Evolutionary conservation across 64 coral and sea anemone genomes (phyloP).

Genomic region (Cladopsammia gracilis): DNA sequence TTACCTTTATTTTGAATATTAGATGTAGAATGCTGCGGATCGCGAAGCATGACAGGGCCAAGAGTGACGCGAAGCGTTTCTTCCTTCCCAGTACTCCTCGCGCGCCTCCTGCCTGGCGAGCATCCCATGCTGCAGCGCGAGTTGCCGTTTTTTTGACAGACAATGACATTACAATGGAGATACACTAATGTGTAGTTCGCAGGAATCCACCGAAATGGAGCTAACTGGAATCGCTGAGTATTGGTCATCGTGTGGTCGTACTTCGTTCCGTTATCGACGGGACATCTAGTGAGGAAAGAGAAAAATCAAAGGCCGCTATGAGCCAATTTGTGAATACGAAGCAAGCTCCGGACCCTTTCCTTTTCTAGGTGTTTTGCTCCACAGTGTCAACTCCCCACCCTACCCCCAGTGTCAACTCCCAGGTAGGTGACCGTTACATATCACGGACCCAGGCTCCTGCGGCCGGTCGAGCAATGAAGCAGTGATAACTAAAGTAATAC

Average conservation of each 20-base stretch:
- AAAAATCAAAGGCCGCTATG: neutral
- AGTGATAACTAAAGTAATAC: too few species aligned
- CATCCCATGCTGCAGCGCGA: slow-evolving; percentile 83
- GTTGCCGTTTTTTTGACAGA: slow-evolving; percentile 73
- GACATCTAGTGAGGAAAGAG: slow-evolving; percentile 44
- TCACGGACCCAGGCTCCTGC: too few species aligned
- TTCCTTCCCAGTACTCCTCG: slow-evolving; percentile 29
- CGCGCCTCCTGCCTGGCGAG: neutral
- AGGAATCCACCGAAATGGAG: slow-evolving; percentile 79
- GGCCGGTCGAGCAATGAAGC: too few species aligned
- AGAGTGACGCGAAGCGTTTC: slow-evolving; percentile 64
- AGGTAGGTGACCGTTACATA: too few species aligned
- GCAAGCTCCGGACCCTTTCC: too few species aligned
- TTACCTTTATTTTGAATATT: too few species aligned
- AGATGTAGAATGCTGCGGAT: too few species aligned
- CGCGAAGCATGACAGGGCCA: slow-evolving; percentile 56
- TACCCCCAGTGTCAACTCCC: too few species aligned
- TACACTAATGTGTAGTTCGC: slow-evolving; percentile 55
- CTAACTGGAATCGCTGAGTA: slow-evolving; percentile 74
- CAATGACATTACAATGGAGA: slow-evolving; percentile 86
- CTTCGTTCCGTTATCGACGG: slow-evolving; percentile 59
- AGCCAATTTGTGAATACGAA: too few species aligned
- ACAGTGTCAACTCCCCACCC: too few species aligned
- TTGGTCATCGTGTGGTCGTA: slow-evolving; percentile 41
- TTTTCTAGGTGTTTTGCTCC: too few species aligned